Percentiles rank a stretch among this genome's conserved stretches.
phyloP scores from a whole-genome alignment of 64 coral and sea anemone species.

The Acropora tenuis region DNA sequence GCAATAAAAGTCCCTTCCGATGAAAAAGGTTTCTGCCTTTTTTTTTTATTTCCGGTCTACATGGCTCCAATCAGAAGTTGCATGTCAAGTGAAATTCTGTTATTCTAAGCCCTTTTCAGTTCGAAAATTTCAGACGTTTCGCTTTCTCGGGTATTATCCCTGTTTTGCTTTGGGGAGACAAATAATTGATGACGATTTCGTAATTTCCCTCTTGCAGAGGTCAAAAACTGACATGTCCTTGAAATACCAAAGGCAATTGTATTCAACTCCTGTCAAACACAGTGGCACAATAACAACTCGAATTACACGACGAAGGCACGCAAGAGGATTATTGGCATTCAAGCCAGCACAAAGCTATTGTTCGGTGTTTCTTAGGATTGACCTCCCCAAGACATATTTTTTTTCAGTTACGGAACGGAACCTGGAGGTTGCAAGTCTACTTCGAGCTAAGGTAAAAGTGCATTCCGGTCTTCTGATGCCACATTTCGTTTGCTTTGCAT shows the following conservation, averaged over 20 bases:
- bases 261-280: not conserved
- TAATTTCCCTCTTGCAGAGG: not conserved
- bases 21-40: too few relatives aligned
- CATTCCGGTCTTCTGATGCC: not conserved
- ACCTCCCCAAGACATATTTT: not conserved
- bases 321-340: not conserved
- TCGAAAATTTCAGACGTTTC: too few relatives aligned
- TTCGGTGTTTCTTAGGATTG: not conserved
- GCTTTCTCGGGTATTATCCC: too few relatives aligned
- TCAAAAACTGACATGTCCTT: too few relatives aligned
- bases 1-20: too few relatives aligned
- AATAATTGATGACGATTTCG: not conserved
- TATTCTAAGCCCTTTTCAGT: too few relatives aligned
- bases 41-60: too few relatives aligned
- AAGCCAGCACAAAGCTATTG: slow-evolving; percentile 2
- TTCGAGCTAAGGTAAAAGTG: not conserved
- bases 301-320: not conserved
- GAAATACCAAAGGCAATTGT: not conserved
- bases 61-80: too few relatives aligned
- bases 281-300: not conserved
- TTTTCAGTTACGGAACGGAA: not conserved
- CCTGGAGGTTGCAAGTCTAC: not conserved
- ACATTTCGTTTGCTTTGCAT: not conserved
- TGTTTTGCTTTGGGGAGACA: too few relatives aligned
- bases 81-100: too few relatives aligned